These are phyloP conservation scores for Coelinius sp. DNA, from an alignment of 2,888 invertebrate genomes.

Conservation along the genomic window DNA sequence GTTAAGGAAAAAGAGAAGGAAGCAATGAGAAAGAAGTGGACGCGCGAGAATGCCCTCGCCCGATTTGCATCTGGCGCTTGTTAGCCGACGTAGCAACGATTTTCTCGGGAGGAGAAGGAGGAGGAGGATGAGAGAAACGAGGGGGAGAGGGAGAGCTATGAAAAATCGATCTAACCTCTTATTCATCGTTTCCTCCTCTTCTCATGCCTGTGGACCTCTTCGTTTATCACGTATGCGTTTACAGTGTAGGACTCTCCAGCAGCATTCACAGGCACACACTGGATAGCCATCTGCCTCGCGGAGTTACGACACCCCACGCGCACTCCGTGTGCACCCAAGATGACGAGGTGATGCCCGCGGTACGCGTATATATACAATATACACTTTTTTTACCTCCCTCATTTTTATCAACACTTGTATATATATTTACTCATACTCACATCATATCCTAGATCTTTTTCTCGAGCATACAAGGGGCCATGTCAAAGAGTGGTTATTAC, in stretches of 20 bases:
- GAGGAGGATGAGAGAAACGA: neutral
- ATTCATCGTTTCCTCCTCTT: conserved; percentile 25
- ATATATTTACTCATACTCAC: conserved; percentile 6
- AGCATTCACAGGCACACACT: conserved; percentile 23
- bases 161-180: conserved; percentile 65
- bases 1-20: conserved; percentile 24
- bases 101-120: conserved; percentile 26
- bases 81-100: conserved; percentile 51
- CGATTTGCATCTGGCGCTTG: conserved; percentile 67
- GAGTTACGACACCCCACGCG: conserved; percentile 56
- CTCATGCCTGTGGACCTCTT: conserved; percentile 13
- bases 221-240: conserved; percentile 19
- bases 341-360: conserved; percentile 29
- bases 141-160: conserved; percentile 51
- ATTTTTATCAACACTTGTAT: conserved; percentile 6
- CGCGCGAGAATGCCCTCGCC: conserved; percentile 47
- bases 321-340: conserved; percentile 13
- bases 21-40: conserved; percentile 19
- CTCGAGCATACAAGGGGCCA: neutral
- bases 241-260: neutral
- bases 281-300: conserved; percentile 59
- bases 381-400: neutral
- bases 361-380: neutral
- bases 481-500: conserved; percentile 3
- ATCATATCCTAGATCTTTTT: neutral